Conservation (phyloP, 2,113 vertebrate species). For the Eulacestoma nigropectus region DNA sequence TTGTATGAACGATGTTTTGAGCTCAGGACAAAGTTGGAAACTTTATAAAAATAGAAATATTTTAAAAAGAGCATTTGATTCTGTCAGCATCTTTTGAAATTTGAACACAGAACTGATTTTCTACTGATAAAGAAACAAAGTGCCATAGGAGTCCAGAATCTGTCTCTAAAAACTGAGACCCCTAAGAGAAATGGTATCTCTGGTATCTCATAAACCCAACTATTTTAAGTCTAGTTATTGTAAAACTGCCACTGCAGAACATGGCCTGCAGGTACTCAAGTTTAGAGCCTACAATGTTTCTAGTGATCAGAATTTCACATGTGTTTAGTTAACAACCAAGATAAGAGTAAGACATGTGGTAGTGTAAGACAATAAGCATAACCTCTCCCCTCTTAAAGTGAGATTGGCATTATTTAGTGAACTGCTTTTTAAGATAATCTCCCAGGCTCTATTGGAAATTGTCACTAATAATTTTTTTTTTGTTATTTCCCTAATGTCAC, state of each 20-base stretch:
- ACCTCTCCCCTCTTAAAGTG: background rate
- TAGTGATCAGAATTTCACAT: background rate
- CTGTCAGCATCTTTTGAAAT: background rate
- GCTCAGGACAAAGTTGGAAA: background rate
- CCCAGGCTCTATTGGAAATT: background rate
- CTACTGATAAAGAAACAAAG: background rate
- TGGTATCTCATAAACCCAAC: background rate
- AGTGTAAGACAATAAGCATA: background rate
- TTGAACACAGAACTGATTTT: background rate
- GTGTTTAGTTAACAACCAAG: background rate
- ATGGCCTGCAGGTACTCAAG: background rate
- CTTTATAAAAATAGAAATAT: background rate
- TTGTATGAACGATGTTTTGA: background rate
- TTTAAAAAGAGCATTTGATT: background rate
- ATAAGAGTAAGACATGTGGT: background rate
- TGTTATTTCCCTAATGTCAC: background rate
- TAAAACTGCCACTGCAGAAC: background rate
- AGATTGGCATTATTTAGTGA: background rate
- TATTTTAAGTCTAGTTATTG: background rate
- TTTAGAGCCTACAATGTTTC: background rate
- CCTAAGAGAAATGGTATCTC: background rate
- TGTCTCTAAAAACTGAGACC: background rate
- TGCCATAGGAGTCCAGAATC: background rate
- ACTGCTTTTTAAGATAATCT: background rate
- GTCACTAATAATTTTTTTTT: background rate